Base-by-base conservation (phyloP, 2,888 invertebrate species). In the Dolomedes plantarius region DNA sequence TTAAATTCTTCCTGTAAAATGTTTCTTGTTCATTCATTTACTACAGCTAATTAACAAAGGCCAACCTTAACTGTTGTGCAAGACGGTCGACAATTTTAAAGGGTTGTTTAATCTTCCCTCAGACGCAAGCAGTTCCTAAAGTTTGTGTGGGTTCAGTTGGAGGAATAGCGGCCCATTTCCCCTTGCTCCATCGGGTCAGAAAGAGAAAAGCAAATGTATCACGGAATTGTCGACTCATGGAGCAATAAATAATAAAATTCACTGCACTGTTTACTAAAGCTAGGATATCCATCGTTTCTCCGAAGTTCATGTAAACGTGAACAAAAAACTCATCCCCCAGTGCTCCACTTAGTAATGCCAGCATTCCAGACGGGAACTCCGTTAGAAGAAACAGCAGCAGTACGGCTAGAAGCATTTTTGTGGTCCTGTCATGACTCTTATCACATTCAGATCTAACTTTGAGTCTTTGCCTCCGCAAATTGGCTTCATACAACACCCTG, bases 151-250 rank as follows among this genome's bases (percentile, higher is more conserved):
- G 87, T 31, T 88, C 88, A 1, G 86, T 56, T 2, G 72, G 65
- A 6, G 92, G 93, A n/a, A n/a, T n/a, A 0, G 93, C 92, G 82
- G 93, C 91, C 92, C 94, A 94, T 83, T 94, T 93, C 19, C 67
- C 28, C 39, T 79, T 86, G 6, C 28, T 73, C 9, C 73, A 86
- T 11, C 69, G 56, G 1, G 94, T 94, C 88, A 94, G 93, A 90
- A 96, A 94, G 90, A 96, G 92, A 90, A 94, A 93, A 11, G 90
- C 89, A 89, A 93, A 93, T 0, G 93, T 93, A 65, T 91, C 90
- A 29, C 98, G 93, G 91, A 98, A 98, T 93, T 97, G 97, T 87
- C 96, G 94, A 87, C 97, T 97, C 98, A 98, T 98, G 75, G 96
- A 94, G 90, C 97, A 98, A 91, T 98, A 98, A 64, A 98, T 93